A percentile compares a stretch with the other conserved stretches of the same genome.
Evolutionary conservation across 2,888 invertebrate genomes (phyloP).

Genomic region (Oithona nana): DNA sequence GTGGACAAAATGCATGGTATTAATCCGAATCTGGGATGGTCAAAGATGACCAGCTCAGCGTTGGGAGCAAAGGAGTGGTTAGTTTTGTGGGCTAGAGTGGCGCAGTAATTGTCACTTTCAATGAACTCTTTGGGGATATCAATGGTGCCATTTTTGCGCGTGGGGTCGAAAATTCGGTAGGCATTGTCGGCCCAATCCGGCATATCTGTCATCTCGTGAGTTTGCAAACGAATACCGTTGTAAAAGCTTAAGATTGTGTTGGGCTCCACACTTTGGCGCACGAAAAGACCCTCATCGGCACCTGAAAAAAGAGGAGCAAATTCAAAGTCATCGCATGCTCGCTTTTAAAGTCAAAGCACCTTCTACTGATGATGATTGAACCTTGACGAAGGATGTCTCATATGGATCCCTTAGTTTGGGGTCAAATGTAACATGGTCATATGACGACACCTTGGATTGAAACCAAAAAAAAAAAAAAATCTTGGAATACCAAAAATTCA

Average conservation of each 20-base stretch:
- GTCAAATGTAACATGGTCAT: conserved; percentile 10
- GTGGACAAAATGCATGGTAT: conserved; percentile 13
- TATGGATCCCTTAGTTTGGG: conserved; percentile 18
- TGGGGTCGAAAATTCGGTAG: conserved; percentile 15
- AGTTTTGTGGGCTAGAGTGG: conserved; percentile 14
- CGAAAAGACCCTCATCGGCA: conserved; percentile 18
- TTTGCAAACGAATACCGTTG: conserved; percentile 19
- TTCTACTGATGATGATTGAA: conserved; percentile 6
- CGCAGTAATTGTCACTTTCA: conserved; percentile 7
- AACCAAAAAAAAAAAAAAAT: no score
- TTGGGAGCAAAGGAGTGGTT: conserved; percentile 16
- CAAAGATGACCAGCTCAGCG: conserved; percentile 12
- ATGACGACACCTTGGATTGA: conserved; percentile 14
- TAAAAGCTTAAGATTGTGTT: conserved; percentile 17
- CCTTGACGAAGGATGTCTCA: conserved; percentile 17
- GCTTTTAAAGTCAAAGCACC: no score
- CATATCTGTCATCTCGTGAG: background rate
- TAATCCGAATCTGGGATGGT: conserved; percentile 16
- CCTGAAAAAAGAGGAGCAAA: conserved; percentile 7
- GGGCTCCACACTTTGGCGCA: conserved; percentile 14
- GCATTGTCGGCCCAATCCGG: conserved; percentile 16
- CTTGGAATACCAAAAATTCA: no score
- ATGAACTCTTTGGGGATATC: conserved; percentile 12
- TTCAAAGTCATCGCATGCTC: no score
- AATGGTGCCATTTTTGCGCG: conserved; percentile 7